Conservation (phyloP, 2,113 vertebrate genomes). For the Coregonus clupeaformis region DNA sequence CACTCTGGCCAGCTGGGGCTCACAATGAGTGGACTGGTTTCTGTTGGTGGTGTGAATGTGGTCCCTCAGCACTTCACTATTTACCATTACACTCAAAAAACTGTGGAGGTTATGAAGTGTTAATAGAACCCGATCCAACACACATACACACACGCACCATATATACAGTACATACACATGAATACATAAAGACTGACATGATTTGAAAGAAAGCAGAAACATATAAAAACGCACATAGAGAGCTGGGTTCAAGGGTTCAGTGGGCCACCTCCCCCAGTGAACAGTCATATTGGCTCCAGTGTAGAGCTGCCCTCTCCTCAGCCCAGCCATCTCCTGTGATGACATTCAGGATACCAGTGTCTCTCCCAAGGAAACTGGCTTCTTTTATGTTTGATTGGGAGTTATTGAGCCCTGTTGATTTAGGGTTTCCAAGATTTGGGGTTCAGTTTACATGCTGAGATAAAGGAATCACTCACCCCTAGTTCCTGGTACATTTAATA, state of each 20-base stretch:
- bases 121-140: not conserved
- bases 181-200: not conserved
- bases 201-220: conserved; percentile 2
- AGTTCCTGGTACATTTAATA: not conserved
- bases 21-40: conserved; percentile 1
- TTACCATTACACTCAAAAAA: too few species aligned
- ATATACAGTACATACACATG: conserved; percentile 31
- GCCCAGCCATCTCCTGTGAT: conserved; percentile 60
- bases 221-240: conserved; percentile 35
- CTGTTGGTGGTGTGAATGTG: conserved; percentile 8
- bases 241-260: conserved; percentile 58
- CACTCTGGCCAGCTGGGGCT: conserved; percentile 20
- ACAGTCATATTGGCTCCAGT: conserved; percentile 35
- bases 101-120: too few species aligned
- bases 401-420: conserved; percentile 52
- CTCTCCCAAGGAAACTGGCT: conserved; percentile 66
- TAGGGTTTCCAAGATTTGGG: conserved; percentile 45
- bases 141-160: not conserved
- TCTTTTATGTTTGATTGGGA: conserved; percentile 62
- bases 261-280: conserved; percentile 47
- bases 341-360: conserved; percentile 68
- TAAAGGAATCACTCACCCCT: conserved; percentile 35
- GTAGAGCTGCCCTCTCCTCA: conserved; percentile 26
- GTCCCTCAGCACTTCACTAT: conserved; percentile 11
- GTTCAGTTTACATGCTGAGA: conserved; percentile 51